A percentile compares a stretch with the other conserved stretches of the same genome.
Evolutionary conservation across 2,797 vertebrate species (phyloP).

Genomic region (Anguilla obscura): DNA sequence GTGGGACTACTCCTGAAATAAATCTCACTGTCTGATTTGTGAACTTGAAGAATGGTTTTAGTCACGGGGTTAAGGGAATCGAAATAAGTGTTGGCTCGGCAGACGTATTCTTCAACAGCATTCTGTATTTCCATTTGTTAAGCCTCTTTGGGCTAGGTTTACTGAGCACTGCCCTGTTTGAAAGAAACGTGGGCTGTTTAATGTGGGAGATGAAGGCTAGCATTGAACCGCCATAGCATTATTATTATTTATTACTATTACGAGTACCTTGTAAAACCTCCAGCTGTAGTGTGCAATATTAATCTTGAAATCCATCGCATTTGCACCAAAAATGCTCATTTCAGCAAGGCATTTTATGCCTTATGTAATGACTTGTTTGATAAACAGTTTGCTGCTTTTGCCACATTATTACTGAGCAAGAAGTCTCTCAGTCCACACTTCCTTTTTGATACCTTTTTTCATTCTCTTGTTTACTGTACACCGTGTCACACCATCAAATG

Average conservation of each 20-base stretch:
- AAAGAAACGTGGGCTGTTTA: background rate
- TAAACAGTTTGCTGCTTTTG: background rate
- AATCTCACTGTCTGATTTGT: background rate
- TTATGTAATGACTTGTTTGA: background rate
- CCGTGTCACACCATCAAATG: slow-evolving; percentile 54
- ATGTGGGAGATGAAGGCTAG: background rate
- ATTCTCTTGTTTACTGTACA: slow-evolving; percentile 60
- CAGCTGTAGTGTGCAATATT: background rate
- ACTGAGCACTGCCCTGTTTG: background rate
- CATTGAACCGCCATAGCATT: background rate
- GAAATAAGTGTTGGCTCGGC: background rate
- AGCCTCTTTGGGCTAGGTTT: background rate
- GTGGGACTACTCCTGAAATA: slow-evolving; percentile 2
- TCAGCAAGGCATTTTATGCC: background rate
- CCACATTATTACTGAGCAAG: slow-evolving; percentile 29
- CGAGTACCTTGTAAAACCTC: background rate
- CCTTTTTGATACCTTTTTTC: slow-evolving; percentile 46
- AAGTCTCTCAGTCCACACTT: slow-evolving; percentile 33
- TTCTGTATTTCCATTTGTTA: background rate
- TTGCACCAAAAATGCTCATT: background rate
- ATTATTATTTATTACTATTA: background rate
- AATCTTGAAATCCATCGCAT: background rate
- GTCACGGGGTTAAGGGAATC: background rate
- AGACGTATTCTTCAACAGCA: background rate
- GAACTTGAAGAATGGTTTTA: background rate